These are phyloP conservation scores for Cryptoblepharus egeriae DNA, from an alignment of 2,797 vertebrate species.

Conservation along the genomic window DNA sequence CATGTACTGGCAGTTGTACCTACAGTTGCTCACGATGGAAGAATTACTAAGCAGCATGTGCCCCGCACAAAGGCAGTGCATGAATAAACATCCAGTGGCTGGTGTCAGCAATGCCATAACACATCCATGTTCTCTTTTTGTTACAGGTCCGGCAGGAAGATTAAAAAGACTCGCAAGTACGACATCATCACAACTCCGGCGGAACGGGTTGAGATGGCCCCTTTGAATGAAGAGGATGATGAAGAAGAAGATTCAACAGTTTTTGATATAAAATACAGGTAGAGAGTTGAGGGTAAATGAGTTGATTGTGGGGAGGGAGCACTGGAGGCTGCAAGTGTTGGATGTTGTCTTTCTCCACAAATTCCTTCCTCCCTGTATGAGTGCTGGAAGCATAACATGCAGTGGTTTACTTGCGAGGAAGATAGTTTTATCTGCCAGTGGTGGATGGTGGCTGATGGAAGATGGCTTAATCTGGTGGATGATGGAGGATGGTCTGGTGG, in stretches of 20 bases:
- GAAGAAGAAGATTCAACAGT: constrained; percentile 95
- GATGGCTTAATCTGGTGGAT: too few species aligned
- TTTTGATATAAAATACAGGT: constrained; percentile 98
- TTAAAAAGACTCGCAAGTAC: constrained; percentile 94
- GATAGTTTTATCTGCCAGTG: too few species aligned
- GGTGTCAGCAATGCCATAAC: constrained; percentile 1
- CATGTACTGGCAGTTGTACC: too few species aligned
- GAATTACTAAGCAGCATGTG: too few species aligned
- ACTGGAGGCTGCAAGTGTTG: background rate
- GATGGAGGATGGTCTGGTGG: too few species aligned
- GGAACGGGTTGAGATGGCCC: constrained; percentile 95
- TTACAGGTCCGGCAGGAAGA: constrained; percentile 87
- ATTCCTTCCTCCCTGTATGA: background rate
- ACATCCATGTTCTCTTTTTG: background rate
- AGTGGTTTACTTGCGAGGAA: too few species aligned
- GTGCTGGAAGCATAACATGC: too few species aligned
- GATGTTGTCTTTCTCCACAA: background rate
- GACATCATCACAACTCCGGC: constrained; percentile 97
- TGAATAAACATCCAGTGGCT: background rate
- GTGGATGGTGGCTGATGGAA: too few species aligned
- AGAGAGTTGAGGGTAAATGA: background rate
- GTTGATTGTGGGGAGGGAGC: too few species aligned
- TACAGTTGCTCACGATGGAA: too few species aligned
- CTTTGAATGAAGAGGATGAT: constrained; percentile 92
- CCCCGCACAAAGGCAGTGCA: background rate